phyloP scores from a whole-genome alignment of 1,140 invertebrate genomes.

The Trichogramma pretiosum region DNA sequence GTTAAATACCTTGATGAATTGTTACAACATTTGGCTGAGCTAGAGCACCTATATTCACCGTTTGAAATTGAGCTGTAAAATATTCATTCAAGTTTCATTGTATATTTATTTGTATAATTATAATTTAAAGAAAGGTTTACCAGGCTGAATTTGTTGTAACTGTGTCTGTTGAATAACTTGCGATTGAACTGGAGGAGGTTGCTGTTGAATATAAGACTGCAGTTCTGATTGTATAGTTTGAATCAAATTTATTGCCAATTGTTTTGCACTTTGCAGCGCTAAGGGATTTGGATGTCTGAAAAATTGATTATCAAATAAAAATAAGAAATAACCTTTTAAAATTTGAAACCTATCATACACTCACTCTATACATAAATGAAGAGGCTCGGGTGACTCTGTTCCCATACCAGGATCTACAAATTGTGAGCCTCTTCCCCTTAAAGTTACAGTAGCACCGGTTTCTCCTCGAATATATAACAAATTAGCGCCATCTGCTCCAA shows the following conservation, averaged over 20 bases:
- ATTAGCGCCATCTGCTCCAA: constrained; percentile 62
- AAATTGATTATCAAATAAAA: constrained; percentile 14
- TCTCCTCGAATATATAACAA: constrained; percentile 68
- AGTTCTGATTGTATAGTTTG: constrained; percentile 72
- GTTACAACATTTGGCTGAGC: constrained; percentile 43
- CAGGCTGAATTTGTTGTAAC: constrained; percentile 37
- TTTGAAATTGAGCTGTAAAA: constrained; percentile 42
- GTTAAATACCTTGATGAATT: constrained; percentile 45
- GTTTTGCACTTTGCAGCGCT: constrained; percentile 63
- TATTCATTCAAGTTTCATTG: no score
- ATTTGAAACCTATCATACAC: constrained; percentile 24
- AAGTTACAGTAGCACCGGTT: constrained; percentile 64
- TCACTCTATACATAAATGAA: constrained; percentile 69
- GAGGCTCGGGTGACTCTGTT: constrained; percentile 65
- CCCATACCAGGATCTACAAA: constrained; percentile 53
- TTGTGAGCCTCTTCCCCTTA: constrained; percentile 61
- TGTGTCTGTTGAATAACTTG: constrained; percentile 38
- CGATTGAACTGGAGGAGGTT: constrained; percentile 41
- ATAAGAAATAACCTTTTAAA: not conserved
- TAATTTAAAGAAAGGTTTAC: constrained; percentile 21
- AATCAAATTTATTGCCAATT: constrained; percentile 66
- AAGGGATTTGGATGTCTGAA: constrained; percentile 58
- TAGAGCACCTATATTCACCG: constrained; percentile 43
- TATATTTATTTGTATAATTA: constrained; percentile 6
- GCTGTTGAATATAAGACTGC: constrained; percentile 54